These are phyloP conservation scores for Protonemura montana DNA, from an alignment of 2,888 invertebrate genomes.

Conservation along the genomic window DNA sequence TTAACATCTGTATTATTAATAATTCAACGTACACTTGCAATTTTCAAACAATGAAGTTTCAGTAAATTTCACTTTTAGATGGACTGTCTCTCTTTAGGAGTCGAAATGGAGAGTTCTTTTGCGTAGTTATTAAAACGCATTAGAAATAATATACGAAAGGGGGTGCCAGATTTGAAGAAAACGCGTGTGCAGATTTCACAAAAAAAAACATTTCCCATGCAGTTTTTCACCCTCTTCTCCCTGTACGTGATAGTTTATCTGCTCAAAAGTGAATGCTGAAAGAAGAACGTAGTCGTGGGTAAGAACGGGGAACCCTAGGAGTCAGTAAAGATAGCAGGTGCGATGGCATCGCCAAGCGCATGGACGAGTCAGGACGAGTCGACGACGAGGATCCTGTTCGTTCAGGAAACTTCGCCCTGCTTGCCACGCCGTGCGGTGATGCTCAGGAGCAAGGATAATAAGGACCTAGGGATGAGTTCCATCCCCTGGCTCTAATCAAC, in stretches of 20 bases:
- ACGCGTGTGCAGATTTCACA: not conserved
- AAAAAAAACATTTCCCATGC: not conserved
- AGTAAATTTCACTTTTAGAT: not conserved
- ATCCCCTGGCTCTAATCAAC: not conserved
- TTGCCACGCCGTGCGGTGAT: not conserved
- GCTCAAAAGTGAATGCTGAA: not conserved
- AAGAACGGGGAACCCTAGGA: not conserved
- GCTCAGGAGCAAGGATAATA: not conserved
- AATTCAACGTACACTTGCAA: constrained; percentile 8
- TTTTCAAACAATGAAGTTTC: constrained; percentile 26
- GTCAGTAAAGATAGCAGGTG: constrained; percentile 5
- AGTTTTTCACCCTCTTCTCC: not conserved
- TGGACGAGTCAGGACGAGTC: too few species aligned
- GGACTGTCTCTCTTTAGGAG: not conserved
- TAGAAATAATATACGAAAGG: not conserved
- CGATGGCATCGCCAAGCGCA: not conserved
- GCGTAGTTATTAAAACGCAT: not conserved
- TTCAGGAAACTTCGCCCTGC: not conserved
- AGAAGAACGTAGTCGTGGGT: not conserved
- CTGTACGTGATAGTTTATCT: not conserved
- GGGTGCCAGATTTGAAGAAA: not conserved
- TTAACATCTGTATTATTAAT: constrained; percentile 32
- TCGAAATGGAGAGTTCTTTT: not conserved
- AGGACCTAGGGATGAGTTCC: not conserved
- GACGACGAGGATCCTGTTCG: not conserved